Percentiles rank a stretch among this genome's conserved stretches.
Evolutionary conservation across 2,797 vertebrate genomes (phyloP).

Genomic region (Enteromius thamalakanensis): DNA sequence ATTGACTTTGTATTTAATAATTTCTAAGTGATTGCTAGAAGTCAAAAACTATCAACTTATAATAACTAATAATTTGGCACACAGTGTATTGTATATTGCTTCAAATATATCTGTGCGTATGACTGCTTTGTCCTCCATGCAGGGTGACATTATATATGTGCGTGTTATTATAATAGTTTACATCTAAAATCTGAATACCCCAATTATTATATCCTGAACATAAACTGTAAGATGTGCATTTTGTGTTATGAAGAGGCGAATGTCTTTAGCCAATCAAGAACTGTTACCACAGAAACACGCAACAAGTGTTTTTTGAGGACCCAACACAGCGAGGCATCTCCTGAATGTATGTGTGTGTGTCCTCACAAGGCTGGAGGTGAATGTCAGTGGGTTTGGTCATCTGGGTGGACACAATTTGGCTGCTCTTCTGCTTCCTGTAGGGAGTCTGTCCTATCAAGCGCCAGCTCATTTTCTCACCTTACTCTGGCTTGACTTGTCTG

Average conservation of each 20-base stretch:
- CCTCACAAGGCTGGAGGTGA: slow-evolving; percentile 2
- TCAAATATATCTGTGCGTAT: no score
- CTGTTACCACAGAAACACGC: slow-evolving; percentile 39
- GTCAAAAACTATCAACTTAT: no score
- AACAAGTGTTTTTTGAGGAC: neutral
- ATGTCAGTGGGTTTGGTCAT: slow-evolving; percentile 32
- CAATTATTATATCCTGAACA: neutral
- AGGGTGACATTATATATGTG: no score
- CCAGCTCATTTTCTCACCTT: slow-evolving; percentile 58
- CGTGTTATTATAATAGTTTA: no score
- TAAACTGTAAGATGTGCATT: neutral
- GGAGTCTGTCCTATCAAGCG: slow-evolving; percentile 18
- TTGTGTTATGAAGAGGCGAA: neutral
- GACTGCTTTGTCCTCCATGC: no score
- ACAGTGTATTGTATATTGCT: no score
- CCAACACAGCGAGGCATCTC: neutral
- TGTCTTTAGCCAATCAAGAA: neutral
- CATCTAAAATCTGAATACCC: neutral
- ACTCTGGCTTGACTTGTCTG: slow-evolving; percentile 45
- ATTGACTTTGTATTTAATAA: no score
- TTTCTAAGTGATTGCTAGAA: no score
- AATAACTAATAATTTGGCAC: no score
- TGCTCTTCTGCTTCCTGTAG: slow-evolving; percentile 45
- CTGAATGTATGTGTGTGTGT: neutral
- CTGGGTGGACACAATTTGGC: slow-evolving; percentile 50